phyloP scores from a whole-genome alignment of 2,888 invertebrate genomes.

The Periphyllus acericola region DNA sequence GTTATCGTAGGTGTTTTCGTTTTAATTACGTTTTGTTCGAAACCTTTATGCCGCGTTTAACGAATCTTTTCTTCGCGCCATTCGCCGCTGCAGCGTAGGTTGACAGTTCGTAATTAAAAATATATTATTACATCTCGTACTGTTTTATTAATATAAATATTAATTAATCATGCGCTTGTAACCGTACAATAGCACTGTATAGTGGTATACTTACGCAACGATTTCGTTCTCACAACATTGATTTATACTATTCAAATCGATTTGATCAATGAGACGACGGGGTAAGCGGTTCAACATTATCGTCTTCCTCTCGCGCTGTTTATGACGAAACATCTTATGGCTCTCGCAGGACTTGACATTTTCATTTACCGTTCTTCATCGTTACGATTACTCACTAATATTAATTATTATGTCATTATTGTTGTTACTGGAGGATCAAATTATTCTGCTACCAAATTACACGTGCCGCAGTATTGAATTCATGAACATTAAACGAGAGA shows the following conservation, averaged over 20 bases:
- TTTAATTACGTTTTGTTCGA: neutral
- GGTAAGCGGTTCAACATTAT: neutral
- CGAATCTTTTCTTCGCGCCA: neutral
- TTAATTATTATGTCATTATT: neutral
- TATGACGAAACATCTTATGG: neutral
- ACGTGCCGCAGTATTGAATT: neutral
- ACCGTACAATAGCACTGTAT: neutral
- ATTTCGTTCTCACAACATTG: too few species aligned
- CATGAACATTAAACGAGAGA: neutral
- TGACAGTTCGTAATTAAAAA: neutral
- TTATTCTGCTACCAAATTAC: neutral
- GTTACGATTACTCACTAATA: neutral
- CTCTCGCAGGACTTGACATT: neutral
- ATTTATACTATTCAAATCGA: too few species aligned
- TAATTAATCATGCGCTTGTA: neutral
- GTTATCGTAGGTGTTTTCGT: slow-evolving; percentile 15
- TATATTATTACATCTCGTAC: neutral
- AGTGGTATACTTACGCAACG: too few species aligned
- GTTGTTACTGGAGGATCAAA: neutral
- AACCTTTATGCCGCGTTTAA: neutral
- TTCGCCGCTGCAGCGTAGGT: neutral
- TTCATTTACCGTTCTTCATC: neutral
- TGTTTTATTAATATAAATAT: neutral
- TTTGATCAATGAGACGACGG: too few species aligned
- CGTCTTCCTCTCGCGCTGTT: neutral